A percentile compares a stretch with the other conserved stretches of the same genome.
These are phyloP conservation scores for Xiphophorus hellerii DNA, from an alignment of 2,113 vertebrate genomes.

Conservation along the genomic window DNA sequence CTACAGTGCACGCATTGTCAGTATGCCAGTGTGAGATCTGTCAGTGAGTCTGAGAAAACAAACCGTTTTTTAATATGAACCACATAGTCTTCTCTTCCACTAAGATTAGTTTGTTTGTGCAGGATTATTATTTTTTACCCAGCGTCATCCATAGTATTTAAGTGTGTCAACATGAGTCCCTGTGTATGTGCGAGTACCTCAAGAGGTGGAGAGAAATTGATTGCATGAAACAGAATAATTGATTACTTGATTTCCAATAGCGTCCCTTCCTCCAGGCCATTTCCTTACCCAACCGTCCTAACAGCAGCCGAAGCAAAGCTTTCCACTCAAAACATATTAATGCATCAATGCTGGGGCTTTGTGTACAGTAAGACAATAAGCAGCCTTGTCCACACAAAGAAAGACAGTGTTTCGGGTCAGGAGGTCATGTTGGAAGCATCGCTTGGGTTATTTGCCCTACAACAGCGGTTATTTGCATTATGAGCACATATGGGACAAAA, in stretches of 20 bases:
- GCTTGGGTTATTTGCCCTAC: slow-evolving; percentile 51
- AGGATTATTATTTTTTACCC: slow-evolving; percentile 11
- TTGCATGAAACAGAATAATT: slow-evolving; percentile 46
- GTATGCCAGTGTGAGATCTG: slow-evolving; percentile 51
- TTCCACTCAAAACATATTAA: slow-evolving; percentile 28
- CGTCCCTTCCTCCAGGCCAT: slow-evolving; percentile 28
- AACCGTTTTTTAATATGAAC: slow-evolving; percentile 1
- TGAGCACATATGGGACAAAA: slow-evolving; percentile 16
- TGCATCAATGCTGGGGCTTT: slow-evolving; percentile 39
- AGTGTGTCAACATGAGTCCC: no score
- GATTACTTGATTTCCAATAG: slow-evolving; percentile 62
- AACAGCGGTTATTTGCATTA: slow-evolving; percentile 11
- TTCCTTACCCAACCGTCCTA: slow-evolving; percentile 8
- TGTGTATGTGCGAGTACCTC: neutral
- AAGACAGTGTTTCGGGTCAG: slow-evolving; percentile 50
- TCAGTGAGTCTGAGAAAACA: slow-evolving; percentile 39
- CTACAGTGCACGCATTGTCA: slow-evolving; percentile 57
- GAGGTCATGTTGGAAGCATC: slow-evolving; percentile 38
- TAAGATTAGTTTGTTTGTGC: slow-evolving; percentile 27
- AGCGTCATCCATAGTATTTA: neutral
- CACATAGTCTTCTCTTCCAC: neutral
- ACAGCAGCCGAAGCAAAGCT: slow-evolving; percentile 36
- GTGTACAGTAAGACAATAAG: slow-evolving; percentile 62
- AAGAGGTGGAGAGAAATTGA: slow-evolving; percentile 34
- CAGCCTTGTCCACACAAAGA: slow-evolving; percentile 49